A percentile compares a stretch with the other conserved stretches of the same genome.
phyloP scores from a whole-genome alignment of 2,888 invertebrate species.

The Megastigmus dorsalis region DNA sequence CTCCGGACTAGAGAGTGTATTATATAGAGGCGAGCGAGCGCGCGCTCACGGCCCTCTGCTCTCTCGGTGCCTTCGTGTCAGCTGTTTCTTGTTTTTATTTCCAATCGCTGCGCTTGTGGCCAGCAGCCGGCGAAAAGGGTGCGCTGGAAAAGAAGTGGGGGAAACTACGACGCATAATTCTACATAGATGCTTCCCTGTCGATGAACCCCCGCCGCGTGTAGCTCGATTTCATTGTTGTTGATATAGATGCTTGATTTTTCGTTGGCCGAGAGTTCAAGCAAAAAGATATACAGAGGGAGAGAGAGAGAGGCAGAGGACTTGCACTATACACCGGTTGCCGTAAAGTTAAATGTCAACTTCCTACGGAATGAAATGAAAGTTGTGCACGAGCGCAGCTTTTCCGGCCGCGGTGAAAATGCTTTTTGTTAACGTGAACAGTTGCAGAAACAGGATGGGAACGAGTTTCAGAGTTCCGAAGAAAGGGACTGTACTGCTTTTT shows the following conservation, averaged over 20 bases:
- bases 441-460: neutral
- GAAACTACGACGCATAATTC: neutral
- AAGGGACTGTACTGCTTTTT: no score
- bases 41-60: no score
- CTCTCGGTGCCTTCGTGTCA: neutral
- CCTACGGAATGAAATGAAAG: slow-evolving; percentile 25
- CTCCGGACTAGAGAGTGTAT: no score
- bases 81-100: slow-evolving; percentile 52
- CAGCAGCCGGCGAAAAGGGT: slow-evolving; percentile 18
- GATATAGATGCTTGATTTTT: no score
- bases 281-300: no score
- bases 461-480: neutral
- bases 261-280: no score
- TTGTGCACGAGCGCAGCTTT: slow-evolving; percentile 22
- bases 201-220: neutral
- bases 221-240: no score
- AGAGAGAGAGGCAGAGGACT: no score
- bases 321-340: neutral
- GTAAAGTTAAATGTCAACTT: slow-evolving; percentile 21
- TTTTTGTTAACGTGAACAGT: slow-evolving; percentile 21
- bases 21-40: no score
- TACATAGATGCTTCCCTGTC: neutral
- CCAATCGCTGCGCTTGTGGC: neutral
- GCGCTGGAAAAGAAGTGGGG: neutral
- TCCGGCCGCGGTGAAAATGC: slow-evolving; percentile 32